Percentiles rank a stretch among this genome's conserved stretches.
These are phyloP conservation scores for Andrena chrysosceles DNA, from an alignment of 2,888 invertebrate species.

Conservation along the genomic window DNA sequence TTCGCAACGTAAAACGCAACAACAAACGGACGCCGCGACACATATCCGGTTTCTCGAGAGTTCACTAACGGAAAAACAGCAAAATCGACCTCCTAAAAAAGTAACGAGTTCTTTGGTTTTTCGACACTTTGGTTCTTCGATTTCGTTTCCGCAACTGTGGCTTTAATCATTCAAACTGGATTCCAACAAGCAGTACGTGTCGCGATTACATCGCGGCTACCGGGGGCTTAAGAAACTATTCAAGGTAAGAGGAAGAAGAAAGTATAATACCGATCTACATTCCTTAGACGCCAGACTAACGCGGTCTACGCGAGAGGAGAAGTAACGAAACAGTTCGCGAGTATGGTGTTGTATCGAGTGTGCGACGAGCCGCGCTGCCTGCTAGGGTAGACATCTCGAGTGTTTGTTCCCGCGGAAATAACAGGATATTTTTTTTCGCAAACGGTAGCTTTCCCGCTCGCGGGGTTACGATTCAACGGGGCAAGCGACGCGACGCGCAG, in stretches of 20 bases:
- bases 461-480: neutral
- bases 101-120: conserved; percentile 46
- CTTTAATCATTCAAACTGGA: conserved; percentile 84
- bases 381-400: neutral
- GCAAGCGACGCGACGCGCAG: conserved; percentile 26
- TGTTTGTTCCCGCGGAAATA: conserved; percentile 28
- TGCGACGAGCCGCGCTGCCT: conserved; percentile 1
- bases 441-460: conserved; percentile 34
- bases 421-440: conserved; percentile 1
- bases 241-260: conserved; percentile 80
- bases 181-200: conserved; percentile 85
- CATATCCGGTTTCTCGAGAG: conserved; percentile 51
- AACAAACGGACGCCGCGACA: conserved; percentile 63
- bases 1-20: conserved; percentile 52
- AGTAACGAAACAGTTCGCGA: conserved; percentile 9
- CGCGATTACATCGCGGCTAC: conserved; percentile 85
- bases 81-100: conserved; percentile 7
- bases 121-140: conserved; percentile 71
- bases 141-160: conserved; percentile 79
- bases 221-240: conserved; percentile 84
- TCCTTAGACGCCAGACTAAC: neutral
- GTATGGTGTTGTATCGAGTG: conserved; percentile 35
- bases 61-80: conserved; percentile 38
- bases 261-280: neutral
- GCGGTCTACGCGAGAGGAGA: conserved; percentile 2